phyloP scores from a whole-genome alignment of 2,888 invertebrate genomes.

The Pseudococcus jackbeardsleyi region DNA sequence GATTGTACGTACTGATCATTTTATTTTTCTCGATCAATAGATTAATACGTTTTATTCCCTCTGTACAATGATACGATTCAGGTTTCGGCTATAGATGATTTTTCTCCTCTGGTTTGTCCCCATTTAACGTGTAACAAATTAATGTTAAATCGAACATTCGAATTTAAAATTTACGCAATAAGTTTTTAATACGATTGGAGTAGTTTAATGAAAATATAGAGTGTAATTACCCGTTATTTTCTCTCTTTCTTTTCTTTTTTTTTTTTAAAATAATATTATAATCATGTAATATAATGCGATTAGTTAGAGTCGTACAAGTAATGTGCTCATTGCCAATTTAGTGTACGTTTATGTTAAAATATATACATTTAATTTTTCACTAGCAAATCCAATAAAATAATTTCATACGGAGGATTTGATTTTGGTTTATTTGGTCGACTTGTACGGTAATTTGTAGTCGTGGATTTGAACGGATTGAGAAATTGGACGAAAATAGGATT shows the following conservation, averaged over 20 bases:
- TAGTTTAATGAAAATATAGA: slow-evolving; percentile 52
- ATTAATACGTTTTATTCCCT: too few species aligned
- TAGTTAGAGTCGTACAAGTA: slow-evolving; percentile 56
- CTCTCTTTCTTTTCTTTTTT: slow-evolving; percentile 24
- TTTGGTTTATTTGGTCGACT: slow-evolving; percentile 8
- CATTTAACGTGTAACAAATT: slow-evolving; percentile 56
- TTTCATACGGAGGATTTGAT: slow-evolving; percentile 49
- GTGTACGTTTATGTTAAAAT: slow-evolving; percentile 55
- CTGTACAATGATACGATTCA: background rate
- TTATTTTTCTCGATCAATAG: too few species aligned
- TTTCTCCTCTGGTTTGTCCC: background rate
- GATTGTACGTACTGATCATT: too few species aligned
- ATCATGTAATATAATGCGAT: slow-evolving; percentile 42
- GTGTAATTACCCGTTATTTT: slow-evolving; percentile 51
- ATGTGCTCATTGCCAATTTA: slow-evolving; percentile 61
- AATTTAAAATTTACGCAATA: slow-evolving; percentile 49
- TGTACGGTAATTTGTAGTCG: too few species aligned
- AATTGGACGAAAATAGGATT: too few species aligned
- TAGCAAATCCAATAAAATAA: slow-evolving; percentile 63
- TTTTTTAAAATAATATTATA: slow-evolving; percentile 29
- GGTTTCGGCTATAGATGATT: background rate
- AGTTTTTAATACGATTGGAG: slow-evolving; percentile 50
- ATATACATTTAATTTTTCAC: slow-evolving; percentile 58
- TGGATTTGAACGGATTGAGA: too few species aligned
- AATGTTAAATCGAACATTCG: slow-evolving; percentile 54